Evolutionary conservation across 2,888 invertebrate species (phyloP).

Genomic region (Mongoloraphidia duomilia): DNA sequence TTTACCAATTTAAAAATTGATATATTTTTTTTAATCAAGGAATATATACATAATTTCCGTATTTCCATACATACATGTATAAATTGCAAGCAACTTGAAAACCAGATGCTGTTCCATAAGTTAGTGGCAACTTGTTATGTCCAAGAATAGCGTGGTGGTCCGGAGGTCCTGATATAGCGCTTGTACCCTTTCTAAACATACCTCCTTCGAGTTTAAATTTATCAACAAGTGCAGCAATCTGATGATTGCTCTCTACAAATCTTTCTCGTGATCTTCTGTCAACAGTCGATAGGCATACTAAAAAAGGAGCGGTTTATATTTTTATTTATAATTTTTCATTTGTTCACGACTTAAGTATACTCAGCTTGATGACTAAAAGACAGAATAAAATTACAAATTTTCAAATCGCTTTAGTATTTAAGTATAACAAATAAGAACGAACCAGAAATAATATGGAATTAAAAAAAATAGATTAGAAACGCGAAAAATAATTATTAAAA

Average conservation of each 20-base stretch:
- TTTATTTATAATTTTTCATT: not conserved
- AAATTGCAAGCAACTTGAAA: conserved; percentile 53
- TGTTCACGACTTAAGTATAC: no score
- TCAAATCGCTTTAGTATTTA: not conserved
- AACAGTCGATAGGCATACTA: conserved; percentile 64
- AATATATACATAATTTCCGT: not conserved
- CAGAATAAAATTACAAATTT: no score
- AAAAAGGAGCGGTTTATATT: conserved; percentile 1
- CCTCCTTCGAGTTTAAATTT: conserved; percentile 80
- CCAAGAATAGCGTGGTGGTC: conserved; percentile 35
- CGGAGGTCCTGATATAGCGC: conserved; percentile 34
- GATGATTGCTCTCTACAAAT: conserved; percentile 85
- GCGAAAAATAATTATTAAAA: no score
- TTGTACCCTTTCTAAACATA: conserved; percentile 49
- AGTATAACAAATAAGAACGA: not conserved
- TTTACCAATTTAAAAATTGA: not conserved
- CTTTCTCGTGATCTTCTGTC: conserved; percentile 74
- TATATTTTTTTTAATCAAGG: not conserved
- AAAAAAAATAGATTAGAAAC: no score
- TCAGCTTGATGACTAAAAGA: no score
- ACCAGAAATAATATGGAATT: no score
- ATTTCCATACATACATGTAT: conserved; percentile 38
- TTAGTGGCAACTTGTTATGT: conserved; percentile 54
- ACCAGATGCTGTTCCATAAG: conserved; percentile 58
- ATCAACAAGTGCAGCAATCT: conserved; percentile 81